phyloP scores from a whole-genome alignment of 2,797 vertebrate genomes.

The Coregonus sp. region DNA sequence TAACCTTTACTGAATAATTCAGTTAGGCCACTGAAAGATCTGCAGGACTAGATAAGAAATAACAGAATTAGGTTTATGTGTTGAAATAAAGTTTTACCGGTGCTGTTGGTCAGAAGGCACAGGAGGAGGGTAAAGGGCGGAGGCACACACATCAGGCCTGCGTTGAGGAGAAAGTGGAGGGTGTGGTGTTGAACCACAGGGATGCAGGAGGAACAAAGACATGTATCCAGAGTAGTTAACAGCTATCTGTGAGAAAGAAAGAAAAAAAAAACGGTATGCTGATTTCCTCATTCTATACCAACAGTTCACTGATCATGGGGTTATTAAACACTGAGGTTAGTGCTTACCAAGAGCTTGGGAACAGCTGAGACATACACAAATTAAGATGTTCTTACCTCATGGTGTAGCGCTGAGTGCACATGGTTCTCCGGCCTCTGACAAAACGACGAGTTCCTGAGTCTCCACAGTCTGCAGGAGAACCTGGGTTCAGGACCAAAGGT shows the following conservation, averaged over 20 bases:
- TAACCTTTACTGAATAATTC: not conserved
- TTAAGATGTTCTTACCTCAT: conserved; percentile 52
- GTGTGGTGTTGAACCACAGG: conserved; percentile 66
- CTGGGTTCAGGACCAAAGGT: conserved; percentile 62
- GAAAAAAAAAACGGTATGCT: not conserved
- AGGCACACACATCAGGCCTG: conserved; percentile 74
- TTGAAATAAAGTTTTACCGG: conserved; percentile 55
- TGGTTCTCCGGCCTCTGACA: conserved; percentile 60
- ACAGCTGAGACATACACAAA: not conserved
- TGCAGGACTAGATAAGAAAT: not conserved
- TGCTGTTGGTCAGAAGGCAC: conserved; percentile 53
- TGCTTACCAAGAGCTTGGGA: not conserved
- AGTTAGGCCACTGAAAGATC: not conserved
- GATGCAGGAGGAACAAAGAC: conserved; percentile 54
- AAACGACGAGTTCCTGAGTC: conserved; percentile 63
- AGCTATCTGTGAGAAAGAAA: conserved; percentile 63
- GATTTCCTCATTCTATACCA: conserved; percentile 4
- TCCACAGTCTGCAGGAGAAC: conserved; percentile 80
- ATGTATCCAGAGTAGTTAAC: conserved; percentile 61
- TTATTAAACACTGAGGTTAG: not conserved
- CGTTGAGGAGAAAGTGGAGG: conserved; percentile 65
- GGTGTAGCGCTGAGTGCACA: conserved; percentile 56
- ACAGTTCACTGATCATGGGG: not conserved
- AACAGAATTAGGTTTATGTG: not conserved
- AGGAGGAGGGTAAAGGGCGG: conserved; percentile 62